A percentile compares a stretch with the other conserved stretches of the same genome.
phyloP scores from a whole-genome alignment of 2,888 invertebrate genomes.

The Eupithecia inturbata region DNA sequence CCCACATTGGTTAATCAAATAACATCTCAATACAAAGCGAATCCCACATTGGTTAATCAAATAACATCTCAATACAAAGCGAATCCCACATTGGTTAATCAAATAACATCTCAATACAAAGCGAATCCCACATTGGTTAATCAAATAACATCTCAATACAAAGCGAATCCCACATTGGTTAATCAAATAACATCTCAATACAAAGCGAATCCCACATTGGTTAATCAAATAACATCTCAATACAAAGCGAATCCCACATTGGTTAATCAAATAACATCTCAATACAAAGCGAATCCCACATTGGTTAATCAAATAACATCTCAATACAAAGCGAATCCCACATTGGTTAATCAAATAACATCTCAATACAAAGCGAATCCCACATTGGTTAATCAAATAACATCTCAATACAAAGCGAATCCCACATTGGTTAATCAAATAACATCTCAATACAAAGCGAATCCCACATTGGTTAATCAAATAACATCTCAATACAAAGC shows the following conservation, averaged over 20 bases:
- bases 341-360: not conserved
- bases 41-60: not conserved
- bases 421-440: not conserved
- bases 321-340: not conserved
- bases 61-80: not conserved
- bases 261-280: not conserved
- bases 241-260: not conserved
- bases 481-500: not conserved
- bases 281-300: not conserved
- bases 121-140: not conserved
- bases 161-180: not conserved
- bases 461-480: not conserved
- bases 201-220: not conserved
- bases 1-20: not conserved
- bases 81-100: not conserved
- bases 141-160: not conserved
- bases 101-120: not conserved
- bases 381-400: not conserved
- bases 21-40: not conserved
- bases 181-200: not conserved
- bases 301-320: not conserved
- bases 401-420: not conserved
- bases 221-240: not conserved
- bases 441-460: not conserved
- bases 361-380: not conserved